Conservation (phyloP, 2,888 invertebrate genomes). For the Cepaea hortensis region DNA sequence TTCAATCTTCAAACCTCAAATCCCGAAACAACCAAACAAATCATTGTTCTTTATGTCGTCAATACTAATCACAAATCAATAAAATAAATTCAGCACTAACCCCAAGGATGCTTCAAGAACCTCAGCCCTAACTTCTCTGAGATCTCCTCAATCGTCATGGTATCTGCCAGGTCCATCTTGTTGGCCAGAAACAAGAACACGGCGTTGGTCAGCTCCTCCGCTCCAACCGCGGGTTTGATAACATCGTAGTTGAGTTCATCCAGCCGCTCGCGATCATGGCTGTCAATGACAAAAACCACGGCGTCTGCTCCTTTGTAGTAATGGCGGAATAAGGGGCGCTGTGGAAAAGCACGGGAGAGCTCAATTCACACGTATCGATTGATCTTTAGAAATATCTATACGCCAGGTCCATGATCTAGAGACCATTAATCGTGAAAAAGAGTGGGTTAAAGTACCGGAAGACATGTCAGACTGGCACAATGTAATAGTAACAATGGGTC, state of each 20-base stretch:
- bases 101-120: conserved; percentile 64
- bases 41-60: background rate
- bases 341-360: conserved; percentile 30
- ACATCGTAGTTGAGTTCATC: conserved; percentile 71
- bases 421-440: no score
- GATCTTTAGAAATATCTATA: no score
- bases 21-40: no score
- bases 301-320: conserved; percentile 72
- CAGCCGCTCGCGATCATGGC: conserved; percentile 64
- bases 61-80: background rate
- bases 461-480: no score
- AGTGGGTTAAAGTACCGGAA: no score
- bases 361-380: no score
- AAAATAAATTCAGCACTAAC: conserved; percentile 50
- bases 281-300: conserved; percentile 71
- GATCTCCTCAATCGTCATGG: conserved; percentile 64
- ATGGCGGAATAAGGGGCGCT: conserved; percentile 70
- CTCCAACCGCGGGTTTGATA: conserved; percentile 65
- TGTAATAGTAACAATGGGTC: no score
- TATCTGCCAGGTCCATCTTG: conserved; percentile 64
- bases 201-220: conserved; percentile 66
- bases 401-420: no score
- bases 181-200: conserved; percentile 69
- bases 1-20: no score
- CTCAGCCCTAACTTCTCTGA: conserved; percentile 61